phyloP scores from a whole-genome alignment of 2,888 invertebrate genomes.

The Volucella inanis region DNA sequence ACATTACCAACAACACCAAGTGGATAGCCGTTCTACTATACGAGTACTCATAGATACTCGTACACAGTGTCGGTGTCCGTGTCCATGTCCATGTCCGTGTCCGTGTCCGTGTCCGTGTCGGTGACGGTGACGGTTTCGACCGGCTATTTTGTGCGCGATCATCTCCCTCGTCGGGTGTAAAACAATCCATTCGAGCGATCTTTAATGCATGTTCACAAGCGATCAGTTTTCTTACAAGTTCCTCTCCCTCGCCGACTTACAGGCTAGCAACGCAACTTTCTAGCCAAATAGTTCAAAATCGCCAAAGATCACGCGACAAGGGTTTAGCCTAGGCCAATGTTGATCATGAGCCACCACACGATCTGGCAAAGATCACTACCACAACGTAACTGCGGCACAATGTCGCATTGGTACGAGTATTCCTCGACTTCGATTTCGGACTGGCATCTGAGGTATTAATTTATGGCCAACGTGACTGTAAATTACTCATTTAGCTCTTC shows the following conservation, averaged over 20 bases:
- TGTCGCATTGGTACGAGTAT: slow-evolving; percentile 45
- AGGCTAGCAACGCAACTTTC: slow-evolving; percentile 48
- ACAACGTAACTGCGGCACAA: slow-evolving; percentile 52
- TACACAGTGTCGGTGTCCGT: too few species aligned
- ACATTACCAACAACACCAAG: slow-evolving; percentile 61
- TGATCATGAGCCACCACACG: slow-evolving; percentile 19
- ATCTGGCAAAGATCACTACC: slow-evolving; percentile 47
- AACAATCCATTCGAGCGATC: slow-evolving; percentile 74
- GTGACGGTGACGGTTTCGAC: slow-evolving; percentile 29
- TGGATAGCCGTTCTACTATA: slow-evolving; percentile 1
- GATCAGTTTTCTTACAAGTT: slow-evolving; percentile 43
- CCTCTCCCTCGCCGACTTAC: slow-evolving; percentile 35
- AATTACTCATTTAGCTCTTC: slow-evolving; percentile 71
- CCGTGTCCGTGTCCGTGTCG: not conserved
- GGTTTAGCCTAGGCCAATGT: slow-evolving; percentile 30
- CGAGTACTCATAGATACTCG: too few species aligned
- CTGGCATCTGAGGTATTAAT: slow-evolving; percentile 56
- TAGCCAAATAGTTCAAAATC: slow-evolving; percentile 65
- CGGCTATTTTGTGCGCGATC: slow-evolving; percentile 44
- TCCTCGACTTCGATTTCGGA: not conserved
- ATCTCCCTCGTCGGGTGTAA: slow-evolving; percentile 48
- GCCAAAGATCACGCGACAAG: slow-evolving; percentile 69
- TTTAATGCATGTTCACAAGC: slow-evolving; percentile 74
- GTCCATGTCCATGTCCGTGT: too few species aligned
- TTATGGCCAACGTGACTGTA: slow-evolving; percentile 67